Evolutionary conservation across 2,113 vertebrate species (phyloP).

Genomic region (Chrysemys picta): DNA sequence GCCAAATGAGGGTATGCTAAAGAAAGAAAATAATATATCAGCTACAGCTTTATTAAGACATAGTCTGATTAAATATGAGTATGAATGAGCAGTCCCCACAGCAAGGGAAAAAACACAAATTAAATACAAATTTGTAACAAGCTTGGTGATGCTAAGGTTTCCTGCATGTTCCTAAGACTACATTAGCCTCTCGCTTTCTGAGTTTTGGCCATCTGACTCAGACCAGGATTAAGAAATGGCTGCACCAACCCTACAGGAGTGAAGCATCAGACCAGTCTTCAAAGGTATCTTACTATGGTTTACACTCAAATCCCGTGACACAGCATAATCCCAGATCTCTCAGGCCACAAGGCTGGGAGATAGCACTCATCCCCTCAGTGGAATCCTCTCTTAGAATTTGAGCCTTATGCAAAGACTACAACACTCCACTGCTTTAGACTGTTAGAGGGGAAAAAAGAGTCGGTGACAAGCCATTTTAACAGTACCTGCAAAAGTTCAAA

Average conservation of each 20-base stretch:
- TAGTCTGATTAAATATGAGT: not conserved
- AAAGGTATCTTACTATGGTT: not conserved
- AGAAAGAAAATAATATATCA: not conserved
- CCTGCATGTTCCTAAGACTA: not conserved
- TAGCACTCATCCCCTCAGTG: not conserved
- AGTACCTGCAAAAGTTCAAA: not conserved
- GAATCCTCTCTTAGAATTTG: not conserved
- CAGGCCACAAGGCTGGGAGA: not conserved
- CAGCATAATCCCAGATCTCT: not conserved
- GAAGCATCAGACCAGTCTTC: not conserved
- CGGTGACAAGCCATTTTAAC: not conserved
- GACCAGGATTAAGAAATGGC: not conserved
- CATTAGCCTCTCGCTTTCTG: not conserved
- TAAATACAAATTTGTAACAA: not conserved
- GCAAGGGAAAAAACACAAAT: not conserved
- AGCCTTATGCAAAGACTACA: not conserved
- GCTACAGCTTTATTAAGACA: not conserved
- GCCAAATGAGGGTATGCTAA: not conserved
- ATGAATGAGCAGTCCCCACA: not conserved
- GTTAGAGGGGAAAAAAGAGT: not conserved
- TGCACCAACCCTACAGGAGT: no score
- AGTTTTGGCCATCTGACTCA: not conserved
- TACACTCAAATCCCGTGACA: not conserved
- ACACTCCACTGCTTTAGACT: not conserved
- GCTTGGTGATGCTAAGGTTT: not conserved